Evolutionary conservation across 2,888 invertebrate species (phyloP).

Genomic region (Eudemis profundana): DNA sequence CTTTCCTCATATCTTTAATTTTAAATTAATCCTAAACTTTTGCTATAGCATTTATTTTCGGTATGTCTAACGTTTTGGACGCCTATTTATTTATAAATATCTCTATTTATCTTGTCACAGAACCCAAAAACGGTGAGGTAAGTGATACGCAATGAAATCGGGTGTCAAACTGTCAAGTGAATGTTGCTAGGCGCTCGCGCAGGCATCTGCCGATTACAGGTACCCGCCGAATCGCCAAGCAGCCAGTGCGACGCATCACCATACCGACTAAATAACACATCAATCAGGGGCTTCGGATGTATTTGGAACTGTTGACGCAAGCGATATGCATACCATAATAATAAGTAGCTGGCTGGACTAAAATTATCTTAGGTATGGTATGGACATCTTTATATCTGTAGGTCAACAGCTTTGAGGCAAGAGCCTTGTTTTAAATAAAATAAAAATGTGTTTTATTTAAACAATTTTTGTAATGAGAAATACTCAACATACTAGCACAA

Average conservation of each 20-base stretch:
- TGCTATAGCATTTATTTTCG: too few species aligned
- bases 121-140: conserved; percentile 13
- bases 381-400: too few species aligned
- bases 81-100: too few species aligned
- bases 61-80: too few species aligned
- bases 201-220: conserved; percentile 73
- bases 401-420: too few species aligned
- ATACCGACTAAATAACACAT: conserved; percentile 65
- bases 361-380: too few species aligned
- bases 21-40: too few species aligned
- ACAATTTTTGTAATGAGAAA: too few species aligned
- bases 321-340: background rate
- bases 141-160: conserved; percentile 48
- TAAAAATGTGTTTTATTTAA: too few species aligned
- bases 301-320: conserved; percentile 53
- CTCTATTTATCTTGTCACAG: background rate
- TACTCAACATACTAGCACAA: too few species aligned
- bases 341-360: background rate
- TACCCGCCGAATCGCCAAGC: conserved; percentile 77
- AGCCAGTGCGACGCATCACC: conserved; percentile 71
- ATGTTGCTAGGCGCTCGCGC: conserved; percentile 52
- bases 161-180: conserved; percentile 63
- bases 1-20: too few species aligned
- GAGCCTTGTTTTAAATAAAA: too few species aligned
- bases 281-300: conserved; percentile 64